A percentile compares a stretch with the other conserved stretches of the same genome.
These are phyloP conservation scores for Danio tinwini DNA, from an alignment of 2,797 vertebrate species.

Conservation along the genomic window DNA sequence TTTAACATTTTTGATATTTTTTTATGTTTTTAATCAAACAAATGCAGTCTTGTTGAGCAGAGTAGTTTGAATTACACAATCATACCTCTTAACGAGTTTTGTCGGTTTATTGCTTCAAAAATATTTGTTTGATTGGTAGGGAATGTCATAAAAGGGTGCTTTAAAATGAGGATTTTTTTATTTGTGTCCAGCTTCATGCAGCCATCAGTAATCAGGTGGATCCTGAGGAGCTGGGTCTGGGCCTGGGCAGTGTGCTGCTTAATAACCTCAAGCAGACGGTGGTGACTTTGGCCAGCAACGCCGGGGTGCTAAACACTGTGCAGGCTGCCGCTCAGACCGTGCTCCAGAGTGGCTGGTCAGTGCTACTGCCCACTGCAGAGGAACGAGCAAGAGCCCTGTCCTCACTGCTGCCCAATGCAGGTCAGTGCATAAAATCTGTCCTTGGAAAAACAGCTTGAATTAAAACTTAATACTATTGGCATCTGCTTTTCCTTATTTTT, in stretches of 20 bases:
- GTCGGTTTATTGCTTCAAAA: background rate
- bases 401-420: conserved; percentile 92
- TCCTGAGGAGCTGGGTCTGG: conserved; percentile 92
- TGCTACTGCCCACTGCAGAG: conserved; percentile 94
- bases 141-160: too few relatives aligned
- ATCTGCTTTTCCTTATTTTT: background rate
- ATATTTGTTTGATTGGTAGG: background rate
- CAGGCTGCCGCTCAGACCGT: conserved; percentile 94
- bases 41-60: too few relatives aligned
- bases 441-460: background rate
- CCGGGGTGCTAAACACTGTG: conserved; percentile 91
- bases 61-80: too few relatives aligned
- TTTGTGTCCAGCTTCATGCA: conserved; percentile 86
- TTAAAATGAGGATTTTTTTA: background rate
- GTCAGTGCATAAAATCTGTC: conserved; percentile 66
- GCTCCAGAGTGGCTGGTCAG: conserved; percentile 97
- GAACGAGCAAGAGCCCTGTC: conserved; percentile 94
- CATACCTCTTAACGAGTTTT: background rate
- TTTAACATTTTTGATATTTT: too few relatives aligned
- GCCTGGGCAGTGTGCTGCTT: conserved; percentile 89
- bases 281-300: conserved; percentile 94
- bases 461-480: background rate
- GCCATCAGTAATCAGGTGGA: conserved; percentile 97
- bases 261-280: conserved; percentile 97
- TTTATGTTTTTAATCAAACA: too few relatives aligned